Conservation (phyloP, 2,113 vertebrate genomes). For the Corythaixoides concolor region DNA sequence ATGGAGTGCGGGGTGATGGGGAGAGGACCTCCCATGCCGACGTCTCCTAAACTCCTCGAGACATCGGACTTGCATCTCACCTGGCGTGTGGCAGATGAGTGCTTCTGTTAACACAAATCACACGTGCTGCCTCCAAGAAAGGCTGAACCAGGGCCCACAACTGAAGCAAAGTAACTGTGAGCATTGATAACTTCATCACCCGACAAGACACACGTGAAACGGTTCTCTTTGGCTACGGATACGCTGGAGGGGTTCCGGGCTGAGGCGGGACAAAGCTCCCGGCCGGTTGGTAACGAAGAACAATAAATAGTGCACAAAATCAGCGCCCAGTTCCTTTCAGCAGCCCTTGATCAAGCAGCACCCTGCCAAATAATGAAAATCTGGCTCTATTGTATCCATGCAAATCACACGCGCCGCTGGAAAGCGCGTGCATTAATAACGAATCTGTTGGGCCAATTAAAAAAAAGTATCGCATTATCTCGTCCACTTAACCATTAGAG, state of each 20-base stretch:
- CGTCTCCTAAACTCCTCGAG: fast-evolving
- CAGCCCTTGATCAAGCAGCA: slow-evolving; percentile 41
- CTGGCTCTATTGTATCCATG: slow-evolving; percentile 56
- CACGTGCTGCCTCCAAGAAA: background rate
- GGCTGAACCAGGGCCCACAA: background rate
- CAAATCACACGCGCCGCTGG: slow-evolving; percentile 51
- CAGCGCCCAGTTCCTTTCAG: slow-evolving; percentile 3
- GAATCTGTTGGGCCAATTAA: slow-evolving; percentile 57
- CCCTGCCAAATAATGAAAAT: slow-evolving; percentile 51
- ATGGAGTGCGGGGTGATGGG: background rate
- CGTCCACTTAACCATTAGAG: slow-evolving; percentile 58
- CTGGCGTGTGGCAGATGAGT: fast-evolving
- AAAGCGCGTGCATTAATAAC: slow-evolving; percentile 43
- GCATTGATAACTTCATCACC: slow-evolving; percentile 30
- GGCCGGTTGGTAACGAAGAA: background rate
- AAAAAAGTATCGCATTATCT: slow-evolving; percentile 52
- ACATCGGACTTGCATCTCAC: background rate
- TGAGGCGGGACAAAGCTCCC: slow-evolving; percentile 36
- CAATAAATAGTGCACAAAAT: background rate
- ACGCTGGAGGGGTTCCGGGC: background rate
- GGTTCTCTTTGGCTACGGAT: slow-evolving; percentile 25
- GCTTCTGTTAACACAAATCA: background rate
- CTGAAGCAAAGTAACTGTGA: background rate
- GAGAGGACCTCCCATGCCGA: fast-evolving
- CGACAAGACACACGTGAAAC: background rate